Percentiles rank a stretch among this genome's conserved stretches.
Evolutionary conservation across 1,140 invertebrate genomes (phyloP).

Genomic region (Brachystomella parvula): DNA sequence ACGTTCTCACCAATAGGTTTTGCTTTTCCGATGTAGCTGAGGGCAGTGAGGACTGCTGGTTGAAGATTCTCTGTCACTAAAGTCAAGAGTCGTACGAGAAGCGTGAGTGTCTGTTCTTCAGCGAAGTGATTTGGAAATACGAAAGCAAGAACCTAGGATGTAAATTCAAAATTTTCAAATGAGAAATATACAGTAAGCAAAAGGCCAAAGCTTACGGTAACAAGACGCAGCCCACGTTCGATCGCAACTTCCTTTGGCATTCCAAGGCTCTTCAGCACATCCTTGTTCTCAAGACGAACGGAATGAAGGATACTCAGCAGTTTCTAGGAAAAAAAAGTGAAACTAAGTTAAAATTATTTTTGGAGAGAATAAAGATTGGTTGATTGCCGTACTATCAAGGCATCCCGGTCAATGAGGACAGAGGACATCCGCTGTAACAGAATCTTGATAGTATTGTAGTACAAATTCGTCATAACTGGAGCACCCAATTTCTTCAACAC

Average conservation of each 20-base stretch:
- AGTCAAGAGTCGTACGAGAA: conserved; percentile 67
- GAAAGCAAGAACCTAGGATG: conserved; percentile 64
- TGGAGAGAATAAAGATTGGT: not conserved
- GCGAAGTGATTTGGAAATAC: conserved; percentile 89
- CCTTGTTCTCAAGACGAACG: conserved; percentile 17
- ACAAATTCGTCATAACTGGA: conserved; percentile 86
- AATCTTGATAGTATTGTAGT: conserved; percentile 93
- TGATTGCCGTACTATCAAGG: conserved; percentile 52
- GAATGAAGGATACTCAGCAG: conserved; percentile 28
- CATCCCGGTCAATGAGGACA: conserved; percentile 87
- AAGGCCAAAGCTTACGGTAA: conserved; percentile 34
- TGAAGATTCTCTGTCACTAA: conserved; percentile 75
- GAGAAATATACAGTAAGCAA: not conserved
- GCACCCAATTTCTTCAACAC: conserved; percentile 89
- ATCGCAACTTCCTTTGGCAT: conserved; percentile 24
- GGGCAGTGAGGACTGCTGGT: conserved; percentile 67
- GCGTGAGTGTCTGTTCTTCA: conserved; percentile 69
- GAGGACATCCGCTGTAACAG: conserved; percentile 85
- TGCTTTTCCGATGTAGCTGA: conserved; percentile 81
- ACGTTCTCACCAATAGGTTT: conserved; percentile 58
- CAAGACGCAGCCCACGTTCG: conserved; percentile 34
- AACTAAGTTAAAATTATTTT: not conserved
- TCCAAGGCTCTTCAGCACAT: conserved; percentile 19
- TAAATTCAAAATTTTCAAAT: not conserved
- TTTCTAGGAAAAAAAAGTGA: conserved; percentile 24